phyloP scores from a whole-genome alignment of 2,113 vertebrate species.

The Ramphastos sulfuratus region DNA sequence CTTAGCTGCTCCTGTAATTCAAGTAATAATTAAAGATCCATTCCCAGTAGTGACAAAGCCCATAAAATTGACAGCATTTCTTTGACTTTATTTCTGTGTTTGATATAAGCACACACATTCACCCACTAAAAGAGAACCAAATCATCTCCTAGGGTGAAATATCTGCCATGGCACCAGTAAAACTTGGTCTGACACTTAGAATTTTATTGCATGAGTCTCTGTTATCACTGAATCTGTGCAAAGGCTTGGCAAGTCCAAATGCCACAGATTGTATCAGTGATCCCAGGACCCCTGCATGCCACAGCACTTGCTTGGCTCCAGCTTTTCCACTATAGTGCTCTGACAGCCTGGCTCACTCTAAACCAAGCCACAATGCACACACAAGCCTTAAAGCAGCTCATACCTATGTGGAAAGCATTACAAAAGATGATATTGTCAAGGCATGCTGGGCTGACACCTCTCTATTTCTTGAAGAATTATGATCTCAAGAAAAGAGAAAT shows the following conservation, averaged over 20 bases:
- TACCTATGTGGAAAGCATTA: background rate
- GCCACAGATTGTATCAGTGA: background rate
- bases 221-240: background rate
- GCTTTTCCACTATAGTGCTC: background rate
- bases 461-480: background rate
- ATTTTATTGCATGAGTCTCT: background rate
- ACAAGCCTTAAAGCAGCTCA: background rate
- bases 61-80: constrained; percentile 33
- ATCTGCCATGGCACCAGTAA: background rate
- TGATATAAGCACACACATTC: constrained; percentile 7
- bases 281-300: background rate
- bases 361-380: rapidly evolving
- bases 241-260: background rate
- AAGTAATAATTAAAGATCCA: constrained; percentile 41
- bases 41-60: background rate
- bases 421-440: background rate
- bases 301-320: background rate
- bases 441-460: background rate
- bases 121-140: background rate
- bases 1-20: constrained; percentile 2
- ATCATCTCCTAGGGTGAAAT: background rate
- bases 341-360: background rate
- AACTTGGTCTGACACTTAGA: background rate
- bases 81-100: constrained; percentile 52
- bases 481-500: background rate